Percentiles rank a stretch among this genome's conserved stretches.
These are phyloP conservation scores for Hypanus sabinus DNA, from an alignment of 2,113 vertebrate genomes.

Conservation along the genomic window DNA sequence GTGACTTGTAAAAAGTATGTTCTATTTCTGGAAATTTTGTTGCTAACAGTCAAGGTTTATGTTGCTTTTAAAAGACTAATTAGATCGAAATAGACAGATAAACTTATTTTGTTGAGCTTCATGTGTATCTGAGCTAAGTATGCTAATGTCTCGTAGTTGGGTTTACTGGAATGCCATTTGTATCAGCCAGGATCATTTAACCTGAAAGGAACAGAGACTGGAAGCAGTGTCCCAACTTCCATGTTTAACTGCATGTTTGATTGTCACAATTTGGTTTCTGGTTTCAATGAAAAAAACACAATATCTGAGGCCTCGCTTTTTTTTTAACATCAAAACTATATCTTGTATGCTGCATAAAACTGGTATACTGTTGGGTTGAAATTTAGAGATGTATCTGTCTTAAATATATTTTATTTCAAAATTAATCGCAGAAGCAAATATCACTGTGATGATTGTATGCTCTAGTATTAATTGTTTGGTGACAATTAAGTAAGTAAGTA, in stretches of 20 bases:
- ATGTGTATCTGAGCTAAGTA: not conserved
- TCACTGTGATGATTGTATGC: too few species aligned
- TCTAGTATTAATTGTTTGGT: too few species aligned
- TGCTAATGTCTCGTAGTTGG: not conserved
- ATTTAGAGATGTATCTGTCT: not conserved
- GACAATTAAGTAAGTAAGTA: too few species aligned
- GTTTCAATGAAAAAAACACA: not conserved
- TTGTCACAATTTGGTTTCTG: not conserved
- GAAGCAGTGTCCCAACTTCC: not conserved
- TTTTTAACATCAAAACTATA: not conserved
- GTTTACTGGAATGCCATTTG: not conserved
- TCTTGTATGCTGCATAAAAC: not conserved
- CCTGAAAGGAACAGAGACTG: not conserved
- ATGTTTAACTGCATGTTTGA: not conserved
- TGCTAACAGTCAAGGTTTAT: too few species aligned
- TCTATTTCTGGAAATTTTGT: not conserved
- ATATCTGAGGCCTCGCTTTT: not conserved
- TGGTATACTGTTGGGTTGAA: not conserved
- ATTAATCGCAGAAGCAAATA: too few species aligned
- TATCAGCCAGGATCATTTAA: not conserved
- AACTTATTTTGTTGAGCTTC: not conserved
- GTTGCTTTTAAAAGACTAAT: not conserved
- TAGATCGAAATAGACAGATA: not conserved
- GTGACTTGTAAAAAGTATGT: not conserved
- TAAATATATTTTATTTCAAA: not conserved